Evolutionary conservation across 2,888 invertebrate genomes (phyloP).

Genomic region (Lasioglossum leucozonium): DNA sequence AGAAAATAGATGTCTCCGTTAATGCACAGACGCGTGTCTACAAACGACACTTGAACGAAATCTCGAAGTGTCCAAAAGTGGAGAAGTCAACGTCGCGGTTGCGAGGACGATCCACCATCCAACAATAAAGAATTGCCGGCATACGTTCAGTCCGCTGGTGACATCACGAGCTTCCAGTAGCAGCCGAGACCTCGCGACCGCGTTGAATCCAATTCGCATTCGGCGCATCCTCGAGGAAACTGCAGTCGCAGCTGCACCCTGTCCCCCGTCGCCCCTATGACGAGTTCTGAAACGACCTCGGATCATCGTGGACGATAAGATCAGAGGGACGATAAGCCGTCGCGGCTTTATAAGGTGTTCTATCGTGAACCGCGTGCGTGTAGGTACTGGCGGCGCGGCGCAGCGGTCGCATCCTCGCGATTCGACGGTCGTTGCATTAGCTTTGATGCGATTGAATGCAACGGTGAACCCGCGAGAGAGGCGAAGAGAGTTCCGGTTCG

Average conservation of each 20-base stretch:
- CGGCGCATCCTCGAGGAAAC: slow-evolving; percentile 11
- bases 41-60: background rate
- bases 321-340: slow-evolving; percentile 62
- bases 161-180: background rate
- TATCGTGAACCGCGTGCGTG: slow-evolving; percentile 41
- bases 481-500: slow-evolving; percentile 62
- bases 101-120: background rate
- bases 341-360: slow-evolving; percentile 56
- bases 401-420: slow-evolving; percentile 8
- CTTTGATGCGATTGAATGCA: slow-evolving; percentile 60
- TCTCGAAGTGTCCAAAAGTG: background rate
- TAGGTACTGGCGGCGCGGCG: too few species aligned
- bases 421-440: slow-evolving; percentile 56
- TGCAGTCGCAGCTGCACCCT: background rate
- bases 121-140: background rate
- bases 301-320: slow-evolving; percentile 78
- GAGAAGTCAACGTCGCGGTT: background rate
- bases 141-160: background rate
- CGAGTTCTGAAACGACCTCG: slow-evolving; percentile 67
- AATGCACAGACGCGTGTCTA: background rate
- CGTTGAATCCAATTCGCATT: slow-evolving; percentile 11
- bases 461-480: slow-evolving; percentile 21
- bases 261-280: background rate
- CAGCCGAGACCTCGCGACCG: background rate
- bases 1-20: background rate